Evolutionary conservation across 2,888 invertebrate species (phyloP), one percentile per base, ranked within the genome.

Genomic region (Lottia gigantea): DNA sequence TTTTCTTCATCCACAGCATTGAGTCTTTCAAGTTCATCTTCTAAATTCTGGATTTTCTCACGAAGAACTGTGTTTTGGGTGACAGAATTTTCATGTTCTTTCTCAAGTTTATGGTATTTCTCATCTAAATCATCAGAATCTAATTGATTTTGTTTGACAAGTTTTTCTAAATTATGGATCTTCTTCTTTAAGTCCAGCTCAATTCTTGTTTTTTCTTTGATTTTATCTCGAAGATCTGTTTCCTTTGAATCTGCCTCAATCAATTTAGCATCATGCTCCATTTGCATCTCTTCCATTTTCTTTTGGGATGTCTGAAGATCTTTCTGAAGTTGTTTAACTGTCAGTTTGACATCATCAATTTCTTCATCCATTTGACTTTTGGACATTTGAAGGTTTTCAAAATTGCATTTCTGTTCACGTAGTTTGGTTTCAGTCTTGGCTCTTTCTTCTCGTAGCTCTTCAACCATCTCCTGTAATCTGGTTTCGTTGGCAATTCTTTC

Each of bases 281-380:
- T 74, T 71, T 83, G 80, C n/a, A 81, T 72, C 31, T 82, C 80
- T 65, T 81, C 77, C 11, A 81, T 70, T 74, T 79, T 82, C 62
- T 80, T 77, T 65, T 82, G 79, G 45, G 80, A 79, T 7, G 70
- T 73, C 55, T 76, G 73, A 31, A 81, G 73, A 66, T 83, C 73
- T 25, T 47, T 62, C 16, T 66, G 49, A 2, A 80, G 72, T 66
- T 79, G 77, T 67, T 78, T 77, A 46, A 79, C 74, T 46, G 78
- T 77, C 55, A 76, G 69, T 66, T 75, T 71, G 23, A 71, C 46
- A n/a, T 70, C 67, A 16, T 68, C 67, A 19, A 73, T 61, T 62
- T 64, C 67, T 49, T 73, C 68, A 2, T 55, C 25, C 19, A 71
- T 63, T 16, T 68, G 61, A 45, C 61, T 62, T 62, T 67, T 70